A percentile compares a stretch with the other conserved stretches of the same genome.
Conservation (phyloP, 2,797 vertebrate species). For the Onychomys arenicola region DNA sequence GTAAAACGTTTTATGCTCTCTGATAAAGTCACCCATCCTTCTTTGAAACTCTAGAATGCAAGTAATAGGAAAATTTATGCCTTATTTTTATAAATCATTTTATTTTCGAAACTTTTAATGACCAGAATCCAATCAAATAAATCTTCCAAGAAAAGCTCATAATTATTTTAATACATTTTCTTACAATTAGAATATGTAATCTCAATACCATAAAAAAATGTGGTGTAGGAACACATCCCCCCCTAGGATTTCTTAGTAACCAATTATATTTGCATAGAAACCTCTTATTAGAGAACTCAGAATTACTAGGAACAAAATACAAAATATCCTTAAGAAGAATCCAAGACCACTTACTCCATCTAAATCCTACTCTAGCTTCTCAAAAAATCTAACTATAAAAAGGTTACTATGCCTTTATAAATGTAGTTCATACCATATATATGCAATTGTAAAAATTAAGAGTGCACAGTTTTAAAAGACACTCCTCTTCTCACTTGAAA, state of each 20-base stretch:
- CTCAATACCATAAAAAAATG: not conserved
- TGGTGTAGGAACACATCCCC: not conserved
- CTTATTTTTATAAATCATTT: not conserved
- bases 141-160: not conserved
- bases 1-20: not conserved
- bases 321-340: slow-evolving; percentile 1
- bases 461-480: not conserved
- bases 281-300: not conserved
- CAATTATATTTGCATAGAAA: not conserved
- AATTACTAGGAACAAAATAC: not conserved
- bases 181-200: not conserved
- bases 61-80: not conserved
- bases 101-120: not conserved
- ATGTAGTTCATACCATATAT: not conserved
- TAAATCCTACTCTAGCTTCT: not conserved
- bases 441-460: not conserved
- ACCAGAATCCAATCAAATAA: not conserved
- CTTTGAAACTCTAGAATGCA: not conserved
- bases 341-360: not conserved
- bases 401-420: not conserved
- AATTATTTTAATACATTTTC: not conserved
- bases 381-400: not conserved
- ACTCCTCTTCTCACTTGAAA: not conserved
- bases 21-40: not conserved
- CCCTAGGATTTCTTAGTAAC: not conserved